Evolutionary conservation across 2,888 invertebrate genomes (phyloP).

Genomic region (Venusia cambrica): DNA sequence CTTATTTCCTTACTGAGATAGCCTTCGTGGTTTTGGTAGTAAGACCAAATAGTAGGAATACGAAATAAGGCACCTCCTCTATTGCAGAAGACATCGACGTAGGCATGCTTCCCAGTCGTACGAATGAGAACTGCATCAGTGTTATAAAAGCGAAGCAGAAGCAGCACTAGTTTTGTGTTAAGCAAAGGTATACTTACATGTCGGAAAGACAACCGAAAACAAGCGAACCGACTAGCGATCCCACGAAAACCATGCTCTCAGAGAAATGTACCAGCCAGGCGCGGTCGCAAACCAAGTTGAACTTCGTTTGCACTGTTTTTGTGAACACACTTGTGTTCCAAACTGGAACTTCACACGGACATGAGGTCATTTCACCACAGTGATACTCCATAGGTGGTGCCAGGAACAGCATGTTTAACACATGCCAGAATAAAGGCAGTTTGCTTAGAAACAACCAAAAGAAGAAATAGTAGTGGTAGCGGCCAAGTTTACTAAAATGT

Average conservation of each 20-base stretch:
- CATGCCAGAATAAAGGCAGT: conserved; percentile 57
- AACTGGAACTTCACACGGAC: conserved; percentile 50
- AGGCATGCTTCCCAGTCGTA: too few species aligned
- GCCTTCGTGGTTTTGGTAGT: too few species aligned
- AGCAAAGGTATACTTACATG: too few species aligned
- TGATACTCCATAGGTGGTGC: conserved; percentile 54
- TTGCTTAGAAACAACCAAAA: conserved; percentile 47
- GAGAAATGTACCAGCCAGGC: conserved; percentile 55
- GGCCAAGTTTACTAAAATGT: conserved; percentile 42
- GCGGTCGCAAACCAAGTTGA: conserved; percentile 43
- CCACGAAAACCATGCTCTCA: conserved; percentile 51
- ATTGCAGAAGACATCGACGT: too few species aligned
- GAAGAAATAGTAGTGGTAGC: conserved; percentile 55
- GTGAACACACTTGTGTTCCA: conserved; percentile 56
- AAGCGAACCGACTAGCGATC: conserved; percentile 54
- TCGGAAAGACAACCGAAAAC: conserved; percentile 59
- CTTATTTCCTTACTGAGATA: too few species aligned
- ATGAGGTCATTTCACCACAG: conserved; percentile 47
- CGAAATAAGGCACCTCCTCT: too few species aligned
- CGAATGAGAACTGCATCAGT: too few species aligned
- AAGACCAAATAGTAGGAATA: too few species aligned
- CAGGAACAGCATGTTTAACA: conserved; percentile 54
- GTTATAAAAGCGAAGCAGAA: too few species aligned
- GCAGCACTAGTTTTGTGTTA: too few species aligned
- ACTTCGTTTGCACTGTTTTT: conserved; percentile 59